A percentile compares a stretch with the other conserved stretches of the same genome.
These are phyloP conservation scores for Drosophila tropicalis DNA, from an alignment of 1,140 invertebrate species.

Conservation along the genomic window DNA sequence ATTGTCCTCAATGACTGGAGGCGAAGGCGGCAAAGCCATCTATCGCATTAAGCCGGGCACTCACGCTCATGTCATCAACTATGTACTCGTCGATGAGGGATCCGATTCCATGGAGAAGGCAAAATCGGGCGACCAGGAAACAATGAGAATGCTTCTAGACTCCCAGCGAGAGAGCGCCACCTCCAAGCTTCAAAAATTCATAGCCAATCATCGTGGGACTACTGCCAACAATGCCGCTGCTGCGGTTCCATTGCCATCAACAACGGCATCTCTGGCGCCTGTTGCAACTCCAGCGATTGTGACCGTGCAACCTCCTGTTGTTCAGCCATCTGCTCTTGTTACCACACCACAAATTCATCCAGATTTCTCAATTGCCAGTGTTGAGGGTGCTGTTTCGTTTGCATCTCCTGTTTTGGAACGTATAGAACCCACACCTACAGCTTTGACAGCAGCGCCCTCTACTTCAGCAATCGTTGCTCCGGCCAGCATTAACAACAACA, in stretches of 20 bases:
- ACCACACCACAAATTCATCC: conserved; percentile 68
- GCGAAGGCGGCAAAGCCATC: conserved; percentile 38
- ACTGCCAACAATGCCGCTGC: neutral
- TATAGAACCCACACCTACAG: neutral
- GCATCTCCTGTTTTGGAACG: neutral
- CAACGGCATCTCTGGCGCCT: neutral
- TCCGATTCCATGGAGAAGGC: conserved; percentile 66
- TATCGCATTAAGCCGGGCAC: conserved; percentile 71
- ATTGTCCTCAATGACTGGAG: conserved; percentile 12
- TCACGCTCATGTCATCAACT: conserved; percentile 66
- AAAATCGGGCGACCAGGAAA: conserved; percentile 60
- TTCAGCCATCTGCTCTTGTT: conserved; percentile 13
- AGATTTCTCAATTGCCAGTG: conserved; percentile 61
- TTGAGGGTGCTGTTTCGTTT: conserved; percentile 45
- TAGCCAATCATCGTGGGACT: conserved; percentile 43
- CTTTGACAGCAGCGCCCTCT: neutral
- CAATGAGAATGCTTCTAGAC: conserved; percentile 60
- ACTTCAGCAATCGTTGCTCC: neutral
- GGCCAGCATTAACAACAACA: neutral
- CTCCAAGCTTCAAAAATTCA: conserved; percentile 55
- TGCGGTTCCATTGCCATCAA: neutral
- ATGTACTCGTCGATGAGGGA: conserved; percentile 64
- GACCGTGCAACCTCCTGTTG: neutral
- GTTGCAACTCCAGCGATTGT: neutral
- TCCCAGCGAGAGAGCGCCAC: conserved; percentile 61